phyloP scores from a whole-genome alignment of 2,888 invertebrate genomes.

The Temnothorax unifasciatus region DNA sequence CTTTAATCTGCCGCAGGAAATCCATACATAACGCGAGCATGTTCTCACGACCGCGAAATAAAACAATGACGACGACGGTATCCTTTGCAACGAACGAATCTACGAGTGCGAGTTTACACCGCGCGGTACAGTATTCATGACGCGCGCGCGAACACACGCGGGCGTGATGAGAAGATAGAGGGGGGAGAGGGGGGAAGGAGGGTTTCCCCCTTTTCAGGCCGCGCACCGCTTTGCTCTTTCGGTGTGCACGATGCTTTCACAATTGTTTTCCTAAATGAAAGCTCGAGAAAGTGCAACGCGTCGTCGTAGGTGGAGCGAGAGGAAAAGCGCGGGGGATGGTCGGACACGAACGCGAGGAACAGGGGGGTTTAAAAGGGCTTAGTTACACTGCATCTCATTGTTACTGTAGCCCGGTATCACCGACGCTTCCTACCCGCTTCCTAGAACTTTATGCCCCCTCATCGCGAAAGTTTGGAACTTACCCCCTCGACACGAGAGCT shows the following conservation, averaged over 20 bases:
- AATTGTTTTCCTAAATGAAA: slow-evolving; percentile 79
- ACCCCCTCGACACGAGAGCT: slow-evolving; percentile 64
- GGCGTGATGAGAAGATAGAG: slow-evolving; percentile 6
- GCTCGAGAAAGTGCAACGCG: slow-evolving; percentile 68
- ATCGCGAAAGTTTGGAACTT: slow-evolving; percentile 68
- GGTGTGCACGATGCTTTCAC: slow-evolving; percentile 69
- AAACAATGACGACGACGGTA: slow-evolving; percentile 51
- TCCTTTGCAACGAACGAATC: slow-evolving; percentile 53
- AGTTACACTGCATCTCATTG: slow-evolving; percentile 76
- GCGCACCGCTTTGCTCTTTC: slow-evolving; percentile 64
- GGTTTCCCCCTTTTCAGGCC: slow-evolving; percentile 51
- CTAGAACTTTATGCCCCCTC: slow-evolving; percentile 58
- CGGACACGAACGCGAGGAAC: slow-evolving; percentile 43
- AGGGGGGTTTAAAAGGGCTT: slow-evolving; percentile 60
- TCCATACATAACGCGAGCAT: slow-evolving; percentile 51
- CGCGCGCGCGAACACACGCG: background rate
- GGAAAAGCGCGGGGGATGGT: slow-evolving; percentile 49
- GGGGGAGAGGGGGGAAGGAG: background rate
- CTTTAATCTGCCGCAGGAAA: slow-evolving; percentile 53
- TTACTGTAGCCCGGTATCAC: slow-evolving; percentile 62
- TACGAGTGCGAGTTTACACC: slow-evolving; percentile 50
- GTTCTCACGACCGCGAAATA: slow-evolving; percentile 44
- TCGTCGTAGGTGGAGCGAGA: slow-evolving; percentile 30
- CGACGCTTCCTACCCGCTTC: slow-evolving; percentile 55
- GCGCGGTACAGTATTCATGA: slow-evolving; percentile 27